A percentile compares a stretch with the other conserved stretches of the same genome.
Conservation (phyloP, 2,888 invertebrate species). For the Machimus rusticus region DNA sequence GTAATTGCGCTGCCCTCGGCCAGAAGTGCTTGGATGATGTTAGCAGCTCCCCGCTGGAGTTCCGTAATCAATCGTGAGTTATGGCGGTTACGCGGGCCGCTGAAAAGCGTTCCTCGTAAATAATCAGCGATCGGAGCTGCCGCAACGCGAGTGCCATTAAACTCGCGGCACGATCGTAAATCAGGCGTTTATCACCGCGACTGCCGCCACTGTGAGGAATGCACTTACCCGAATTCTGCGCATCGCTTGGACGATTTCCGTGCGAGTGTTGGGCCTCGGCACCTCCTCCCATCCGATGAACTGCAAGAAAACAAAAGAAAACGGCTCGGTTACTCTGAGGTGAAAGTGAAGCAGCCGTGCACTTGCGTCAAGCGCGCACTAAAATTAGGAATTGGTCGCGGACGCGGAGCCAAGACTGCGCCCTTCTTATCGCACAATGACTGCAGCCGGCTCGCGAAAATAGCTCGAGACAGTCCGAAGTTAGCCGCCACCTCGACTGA, state of each 20-base stretch:
- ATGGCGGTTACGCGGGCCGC: background rate
- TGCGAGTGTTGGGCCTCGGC: slow-evolving; percentile 92
- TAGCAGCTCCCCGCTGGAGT: background rate
- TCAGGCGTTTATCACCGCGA: background rate
- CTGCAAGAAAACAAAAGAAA: slow-evolving; percentile 71
- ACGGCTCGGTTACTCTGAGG: slow-evolving; percentile 19
- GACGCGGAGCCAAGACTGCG: background rate
- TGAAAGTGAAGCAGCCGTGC: slow-evolving; percentile 16
- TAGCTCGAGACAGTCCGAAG: slow-evolving; percentile 36
- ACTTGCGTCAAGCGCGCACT: slow-evolving; percentile 27
- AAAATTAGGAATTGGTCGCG: slow-evolving; percentile 12
- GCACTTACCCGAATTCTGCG: slow-evolving; percentile 91
- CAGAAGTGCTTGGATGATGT: background rate
- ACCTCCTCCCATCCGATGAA: slow-evolving; percentile 98
- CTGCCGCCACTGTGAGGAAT: background rate
- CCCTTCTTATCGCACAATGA: slow-evolving; percentile 43
- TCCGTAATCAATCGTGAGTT: slow-evolving; percentile 10
- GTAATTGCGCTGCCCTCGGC: background rate
- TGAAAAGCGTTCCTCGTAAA: background rate
- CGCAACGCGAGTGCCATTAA: background rate
- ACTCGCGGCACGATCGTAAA: slow-evolving; percentile 11
- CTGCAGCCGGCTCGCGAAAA: slow-evolving; percentile 11
- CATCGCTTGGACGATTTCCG: slow-evolving; percentile 99
- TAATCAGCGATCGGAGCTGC: background rate
- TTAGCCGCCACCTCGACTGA: slow-evolving; percentile 16